Conservation (phyloP, 2,797 vertebrate species). For the Phataginus tricuspis region DNA sequence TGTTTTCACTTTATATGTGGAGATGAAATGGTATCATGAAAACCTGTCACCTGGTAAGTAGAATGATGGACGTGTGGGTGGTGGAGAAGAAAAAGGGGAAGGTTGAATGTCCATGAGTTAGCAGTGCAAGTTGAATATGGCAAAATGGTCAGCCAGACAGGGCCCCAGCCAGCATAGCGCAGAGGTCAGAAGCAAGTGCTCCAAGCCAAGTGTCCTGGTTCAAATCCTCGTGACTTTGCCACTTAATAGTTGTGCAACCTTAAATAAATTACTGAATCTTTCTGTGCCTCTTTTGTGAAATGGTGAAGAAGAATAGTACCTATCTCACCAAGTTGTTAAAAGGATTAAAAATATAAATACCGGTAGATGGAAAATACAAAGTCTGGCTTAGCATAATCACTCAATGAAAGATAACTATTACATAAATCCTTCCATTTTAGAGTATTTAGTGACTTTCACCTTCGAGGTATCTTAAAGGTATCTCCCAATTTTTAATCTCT, state of each 20-base stretch:
- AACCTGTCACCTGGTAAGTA: conserved; percentile 64
- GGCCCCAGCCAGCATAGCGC: accelerated
- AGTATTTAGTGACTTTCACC: not conserved
- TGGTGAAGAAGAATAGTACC: not conserved
- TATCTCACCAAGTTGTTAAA: not conserved
- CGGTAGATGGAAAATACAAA: not conserved
- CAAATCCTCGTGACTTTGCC: not conserved
- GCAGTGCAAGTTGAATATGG: not conserved
- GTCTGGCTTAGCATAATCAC: not conserved
- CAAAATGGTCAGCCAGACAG: not conserved
- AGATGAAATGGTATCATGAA: conserved; percentile 84
- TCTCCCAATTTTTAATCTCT: conserved; percentile 11
- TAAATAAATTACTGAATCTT: not conserved
- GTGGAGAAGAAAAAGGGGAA: not conserved
- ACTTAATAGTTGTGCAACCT: not conserved
- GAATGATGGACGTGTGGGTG: not conserved
- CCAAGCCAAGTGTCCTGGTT: not conserved
- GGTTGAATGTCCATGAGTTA: not conserved
- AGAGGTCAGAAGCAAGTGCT: not conserved
- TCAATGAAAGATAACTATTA: not conserved
- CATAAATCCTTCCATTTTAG: conserved; percentile 3
- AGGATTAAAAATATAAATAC: not conserved
- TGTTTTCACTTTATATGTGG: conserved; percentile 89
- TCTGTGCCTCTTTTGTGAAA: conserved; percentile 21
- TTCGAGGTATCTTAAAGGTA: not conserved